Base-by-base conservation (phyloP, 2,888 invertebrate species). In the Melipona beecheii region DNA sequence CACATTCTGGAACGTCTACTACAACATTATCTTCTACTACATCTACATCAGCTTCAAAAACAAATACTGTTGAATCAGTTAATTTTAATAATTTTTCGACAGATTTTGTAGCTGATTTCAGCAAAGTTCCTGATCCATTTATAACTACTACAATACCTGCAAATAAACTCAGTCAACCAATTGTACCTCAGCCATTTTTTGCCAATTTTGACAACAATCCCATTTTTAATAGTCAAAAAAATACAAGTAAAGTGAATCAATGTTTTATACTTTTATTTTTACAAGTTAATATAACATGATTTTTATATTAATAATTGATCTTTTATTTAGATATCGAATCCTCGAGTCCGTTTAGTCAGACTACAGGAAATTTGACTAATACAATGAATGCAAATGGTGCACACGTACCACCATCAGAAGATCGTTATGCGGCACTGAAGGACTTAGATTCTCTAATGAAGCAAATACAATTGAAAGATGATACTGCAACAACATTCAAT, bases 381-480 rank as follows among this genome's bases (percentile, higher is more conserved):
- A 43, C 78, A 71, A 78, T 81, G 73, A 93, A 93, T 85, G 90
- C 91, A 66, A 93, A 94, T 83, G 93, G 92, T 72, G 87, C 90
- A 60, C 88, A 90, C 54, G 90, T 89, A 50, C 93, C 93, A 74
- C 94, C 95, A 31, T 93, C 96, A 92, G 98, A 97, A 95, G 99
- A 99, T 95, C 97, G 98, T 90, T 99, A 99, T 95, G 99, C 99
- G 88, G 99, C 99, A 73, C 96, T 99, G 83, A 98, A 99, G 95
- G 99, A 99, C 95, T 96, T 99, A 92, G 99, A 99, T 92, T 95
- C 95, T 70, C 92, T 96, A 84, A 96, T 96, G 95, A 95, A 95
- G 81, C 94, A 94, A 82, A 91, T 93, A 24, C 93, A 93, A 76
- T 85, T 94, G 24, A 94, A 93, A 78, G 93, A 94, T 69, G 93